Evolutionary conservation across 2,888 invertebrate genomes (phyloP).

Genomic region (Drosophila mayaguana): DNA sequence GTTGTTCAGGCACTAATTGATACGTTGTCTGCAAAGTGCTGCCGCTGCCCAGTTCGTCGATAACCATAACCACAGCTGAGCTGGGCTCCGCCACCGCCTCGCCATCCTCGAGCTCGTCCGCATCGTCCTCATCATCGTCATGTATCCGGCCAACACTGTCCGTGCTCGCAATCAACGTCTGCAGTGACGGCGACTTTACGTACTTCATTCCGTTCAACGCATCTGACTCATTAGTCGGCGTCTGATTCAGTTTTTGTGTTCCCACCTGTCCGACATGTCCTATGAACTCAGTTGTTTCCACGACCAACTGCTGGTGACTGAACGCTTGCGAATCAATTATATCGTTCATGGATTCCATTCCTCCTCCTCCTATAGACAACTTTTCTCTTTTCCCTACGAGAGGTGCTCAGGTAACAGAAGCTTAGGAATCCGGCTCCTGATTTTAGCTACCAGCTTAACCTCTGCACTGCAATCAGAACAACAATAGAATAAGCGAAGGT

Average conservation of each 20-base stretch:
- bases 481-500: not conserved
- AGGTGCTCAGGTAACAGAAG: not conserved
- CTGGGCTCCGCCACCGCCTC: conserved; percentile 47
- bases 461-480: conserved; percentile 8
- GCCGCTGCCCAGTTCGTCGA: conserved; percentile 73
- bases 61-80: conserved; percentile 83
- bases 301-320: conserved; percentile 84
- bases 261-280: conserved; percentile 17
- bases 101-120: not conserved
- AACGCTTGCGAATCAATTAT: conserved; percentile 87
- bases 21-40: conserved; percentile 63
- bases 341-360: conserved; percentile 87
- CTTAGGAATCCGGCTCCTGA: not conserved
- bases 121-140: conserved; percentile 35
- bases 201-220: conserved; percentile 19
- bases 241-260: conserved; percentile 10
- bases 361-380: conserved; percentile 49
- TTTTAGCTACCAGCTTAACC: conserved; percentile 14
- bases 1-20: conserved; percentile 65
- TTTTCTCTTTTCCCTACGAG: not conserved
- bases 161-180: conserved; percentile 38
- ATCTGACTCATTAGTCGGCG: conserved; percentile 32
- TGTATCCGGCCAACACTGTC: conserved; percentile 20
- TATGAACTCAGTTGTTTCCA: conserved; percentile 82
- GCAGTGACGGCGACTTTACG: conserved; percentile 51